These are phyloP conservation scores for Acanthornis magna DNA, from an alignment of 2,797 vertebrate genomes.

Conservation along the genomic window DNA sequence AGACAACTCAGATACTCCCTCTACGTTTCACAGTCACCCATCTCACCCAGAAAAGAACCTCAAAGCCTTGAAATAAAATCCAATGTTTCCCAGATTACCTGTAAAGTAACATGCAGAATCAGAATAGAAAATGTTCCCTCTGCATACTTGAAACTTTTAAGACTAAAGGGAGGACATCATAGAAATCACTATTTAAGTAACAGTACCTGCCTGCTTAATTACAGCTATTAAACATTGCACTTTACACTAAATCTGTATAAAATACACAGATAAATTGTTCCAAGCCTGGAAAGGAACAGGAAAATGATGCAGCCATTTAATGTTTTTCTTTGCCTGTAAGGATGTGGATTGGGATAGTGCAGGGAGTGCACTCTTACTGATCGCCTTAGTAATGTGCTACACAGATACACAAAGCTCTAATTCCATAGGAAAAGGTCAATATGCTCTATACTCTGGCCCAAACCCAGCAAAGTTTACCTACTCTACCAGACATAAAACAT, in stretches of 20 bases:
- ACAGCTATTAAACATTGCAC: background rate
- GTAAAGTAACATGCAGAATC: background rate
- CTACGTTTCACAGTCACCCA: background rate
- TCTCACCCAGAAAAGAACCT: background rate
- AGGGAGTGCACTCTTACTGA: background rate
- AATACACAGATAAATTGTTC: background rate
- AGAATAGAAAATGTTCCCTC: background rate
- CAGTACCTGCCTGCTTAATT: background rate
- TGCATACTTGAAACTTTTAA: background rate
- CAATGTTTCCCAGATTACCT: background rate
- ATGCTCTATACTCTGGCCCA: background rate
- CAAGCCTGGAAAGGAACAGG: background rate
- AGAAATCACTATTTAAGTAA: background rate
- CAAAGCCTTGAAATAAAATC: background rate
- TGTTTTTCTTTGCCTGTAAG: background rate
- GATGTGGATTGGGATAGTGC: background rate
- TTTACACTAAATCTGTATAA: background rate
- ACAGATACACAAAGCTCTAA: background rate
- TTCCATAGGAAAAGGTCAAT: background rate
- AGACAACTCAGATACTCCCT: background rate
- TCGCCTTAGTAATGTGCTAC: background rate
- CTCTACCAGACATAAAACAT: background rate
- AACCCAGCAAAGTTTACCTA: background rate
- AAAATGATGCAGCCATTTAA: background rate
- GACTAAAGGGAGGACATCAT: background rate